Percentiles rank a stretch among this genome's conserved stretches.
Evolutionary conservation across 2,888 invertebrate species (phyloP).

Genomic region (Pseudococcus viburni): DNA sequence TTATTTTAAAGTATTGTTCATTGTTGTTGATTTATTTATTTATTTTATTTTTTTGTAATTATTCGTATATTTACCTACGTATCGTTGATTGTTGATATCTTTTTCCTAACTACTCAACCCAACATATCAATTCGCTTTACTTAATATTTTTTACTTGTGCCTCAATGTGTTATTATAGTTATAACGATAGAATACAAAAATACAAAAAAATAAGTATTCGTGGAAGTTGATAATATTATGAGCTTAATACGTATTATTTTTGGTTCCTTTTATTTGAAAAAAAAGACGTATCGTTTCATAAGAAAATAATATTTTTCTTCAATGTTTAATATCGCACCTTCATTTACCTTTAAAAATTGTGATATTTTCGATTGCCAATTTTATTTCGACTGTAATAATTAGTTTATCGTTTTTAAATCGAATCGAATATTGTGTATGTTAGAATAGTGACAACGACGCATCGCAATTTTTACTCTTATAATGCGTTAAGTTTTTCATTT

Average conservation of each 20-base stretch:
- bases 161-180: not conserved
- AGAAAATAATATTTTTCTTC: not conserved
- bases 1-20: not conserved
- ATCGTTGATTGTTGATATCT: not conserved
- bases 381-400: not conserved
- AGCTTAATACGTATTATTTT: conserved; percentile 1
- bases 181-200: not conserved
- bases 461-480: not conserved
- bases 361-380: conserved; percentile 3
- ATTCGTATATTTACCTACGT: not conserved
- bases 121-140: conserved; percentile 3
- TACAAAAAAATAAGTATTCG: not conserved
- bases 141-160: conserved; percentile 9
- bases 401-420: conserved; percentile 2
- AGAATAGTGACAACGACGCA: not conserved
- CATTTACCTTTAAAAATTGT: conserved; percentile 14
- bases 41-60: not conserved
- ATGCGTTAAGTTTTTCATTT: not conserved
- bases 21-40: not conserved
- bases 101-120: not conserved
- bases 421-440: not conserved
- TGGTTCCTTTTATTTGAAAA: not conserved
- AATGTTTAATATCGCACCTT: not conserved
- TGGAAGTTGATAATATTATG: not conserved
- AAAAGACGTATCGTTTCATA: not conserved